Evolutionary conservation across 1,140 invertebrate species (phyloP), one percentile per base, ranked within the genome.

Genomic region (Drosophila pseudoobscura): DNA sequence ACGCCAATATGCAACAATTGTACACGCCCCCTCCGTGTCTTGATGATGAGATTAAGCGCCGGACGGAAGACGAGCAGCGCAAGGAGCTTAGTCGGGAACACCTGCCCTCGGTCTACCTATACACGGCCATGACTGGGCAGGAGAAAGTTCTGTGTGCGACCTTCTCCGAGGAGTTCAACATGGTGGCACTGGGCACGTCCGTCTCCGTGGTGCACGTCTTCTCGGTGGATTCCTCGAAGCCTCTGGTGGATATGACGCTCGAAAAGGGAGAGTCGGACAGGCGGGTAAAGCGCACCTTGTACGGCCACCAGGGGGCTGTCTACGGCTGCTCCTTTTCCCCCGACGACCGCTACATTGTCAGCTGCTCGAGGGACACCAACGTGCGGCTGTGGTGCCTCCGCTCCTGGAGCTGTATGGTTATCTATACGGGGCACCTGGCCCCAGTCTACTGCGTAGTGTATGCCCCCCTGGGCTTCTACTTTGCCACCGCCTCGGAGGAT

Each of bases 351-450:
- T 75, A 57, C 13, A 4, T 78, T 8, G 17, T 78, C 13, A 70
- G 22, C 49, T 70, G 71, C 11, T 70, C 75, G 0, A 31, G 53
- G 39, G 75, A 78, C 41, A 43, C 51, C 17, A 53, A 71, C 45
- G 47, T 64, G 8, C 75, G 75, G 1, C 39, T 60, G 2, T 78
- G 75, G 75, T 75, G 71, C 7, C 43, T 78, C 9, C 55, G 70
- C 20, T 56, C 64, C 20, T 78, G 71, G 71, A 31, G n/a, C 43
- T 70, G 64, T 26, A n/a, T 75, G 5, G 65, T 78, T 15, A 57
- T 75, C 52, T 78, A 78, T 58, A 55, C 35, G 6, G 71, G 75
- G 1, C 75, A 78, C 54, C 29, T 29, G 13, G 22, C 20, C 0
- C 29, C 71, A 8, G 22, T 78, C 13, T 57, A 49, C 13, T 44